These are phyloP conservation scores for Torymus tubicola DNA, from an alignment of 2,888 invertebrate genomes.

Conservation along the genomic window DNA sequence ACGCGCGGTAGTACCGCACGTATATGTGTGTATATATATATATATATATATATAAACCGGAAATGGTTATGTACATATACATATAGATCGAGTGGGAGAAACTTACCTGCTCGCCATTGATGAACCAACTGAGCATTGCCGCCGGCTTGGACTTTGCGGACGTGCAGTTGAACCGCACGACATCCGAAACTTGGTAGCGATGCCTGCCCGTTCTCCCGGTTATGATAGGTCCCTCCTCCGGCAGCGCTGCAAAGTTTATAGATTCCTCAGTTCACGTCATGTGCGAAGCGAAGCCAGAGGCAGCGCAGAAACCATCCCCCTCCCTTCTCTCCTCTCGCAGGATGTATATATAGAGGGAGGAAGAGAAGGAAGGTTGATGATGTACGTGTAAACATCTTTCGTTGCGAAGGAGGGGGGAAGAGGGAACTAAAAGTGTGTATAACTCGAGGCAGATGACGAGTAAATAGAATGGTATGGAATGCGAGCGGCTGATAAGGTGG, in stretches of 20 bases:
- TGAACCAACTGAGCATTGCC: conserved; percentile 90
- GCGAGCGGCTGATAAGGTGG: too few relatives aligned
- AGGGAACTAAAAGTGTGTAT: too few relatives aligned
- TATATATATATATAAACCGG: neutral
- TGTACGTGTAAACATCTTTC: too few relatives aligned
- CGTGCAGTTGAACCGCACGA: conserved; percentile 90
- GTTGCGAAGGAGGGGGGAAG: too few relatives aligned
- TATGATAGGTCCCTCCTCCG: conserved; percentile 89
- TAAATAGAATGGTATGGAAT: too few relatives aligned
- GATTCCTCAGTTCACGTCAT: conserved; percentile 28
- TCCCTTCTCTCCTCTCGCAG: too few relatives aligned
- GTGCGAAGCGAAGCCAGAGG: conserved; percentile 12
- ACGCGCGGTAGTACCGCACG: too few relatives aligned
- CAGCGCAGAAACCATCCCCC: too few relatives aligned
- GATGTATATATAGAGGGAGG: too few relatives aligned
- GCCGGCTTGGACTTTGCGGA: conserved; percentile 90
- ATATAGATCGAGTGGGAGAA: conserved; percentile 39
- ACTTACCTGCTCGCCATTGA: conserved; percentile 86
- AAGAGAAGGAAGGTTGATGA: too few relatives aligned
- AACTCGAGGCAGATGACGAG: too few relatives aligned
- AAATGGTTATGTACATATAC: neutral
- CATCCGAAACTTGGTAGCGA: conserved; percentile 89
- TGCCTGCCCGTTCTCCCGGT: conserved; percentile 83
- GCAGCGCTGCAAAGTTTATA: conserved; percentile 80
- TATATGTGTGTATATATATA: neutral